Conservation (phyloP, 1,140 invertebrate species). For the Cyphomyrmex costatus region DNA sequence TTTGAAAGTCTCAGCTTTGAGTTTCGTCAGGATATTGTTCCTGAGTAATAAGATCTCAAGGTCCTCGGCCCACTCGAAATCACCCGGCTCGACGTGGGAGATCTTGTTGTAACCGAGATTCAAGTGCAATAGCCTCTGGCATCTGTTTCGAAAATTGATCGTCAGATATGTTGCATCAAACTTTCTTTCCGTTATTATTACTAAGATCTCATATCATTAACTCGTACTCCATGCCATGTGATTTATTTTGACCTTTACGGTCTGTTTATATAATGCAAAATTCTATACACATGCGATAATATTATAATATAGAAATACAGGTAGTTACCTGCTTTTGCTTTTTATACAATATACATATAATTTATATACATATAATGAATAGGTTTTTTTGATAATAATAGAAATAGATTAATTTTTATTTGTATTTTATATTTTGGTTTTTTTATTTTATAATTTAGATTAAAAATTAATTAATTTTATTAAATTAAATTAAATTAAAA, state of each 20-base stretch:
- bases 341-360: background rate
- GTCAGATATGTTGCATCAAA: constrained; percentile 25
- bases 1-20: constrained; percentile 91
- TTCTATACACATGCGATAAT: background rate
- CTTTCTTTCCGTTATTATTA: constrained; percentile 12
- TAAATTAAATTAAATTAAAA: background rate
- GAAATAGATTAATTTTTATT: background rate
- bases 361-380: background rate
- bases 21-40: constrained; percentile 93
- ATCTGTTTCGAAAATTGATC: constrained; percentile 82
- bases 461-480: background rate
- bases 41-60: constrained; percentile 94
- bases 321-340: background rate
- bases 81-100: constrained; percentile 90
- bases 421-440: background rate
- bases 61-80: constrained; percentile 94
- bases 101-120: constrained; percentile 96
- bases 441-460: background rate
- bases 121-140: constrained; percentile 92
- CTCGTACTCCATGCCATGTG: background rate
- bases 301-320: background rate
- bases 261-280: constrained; percentile 27
- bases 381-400: background rate
- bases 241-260: constrained; percentile 56
- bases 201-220: constrained; percentile 19